Evolutionary conservation across 2,113 vertebrate genomes (phyloP), one percentile per base, ranked within the genome.

Genomic region (Dryoscopus gambensis): DNA sequence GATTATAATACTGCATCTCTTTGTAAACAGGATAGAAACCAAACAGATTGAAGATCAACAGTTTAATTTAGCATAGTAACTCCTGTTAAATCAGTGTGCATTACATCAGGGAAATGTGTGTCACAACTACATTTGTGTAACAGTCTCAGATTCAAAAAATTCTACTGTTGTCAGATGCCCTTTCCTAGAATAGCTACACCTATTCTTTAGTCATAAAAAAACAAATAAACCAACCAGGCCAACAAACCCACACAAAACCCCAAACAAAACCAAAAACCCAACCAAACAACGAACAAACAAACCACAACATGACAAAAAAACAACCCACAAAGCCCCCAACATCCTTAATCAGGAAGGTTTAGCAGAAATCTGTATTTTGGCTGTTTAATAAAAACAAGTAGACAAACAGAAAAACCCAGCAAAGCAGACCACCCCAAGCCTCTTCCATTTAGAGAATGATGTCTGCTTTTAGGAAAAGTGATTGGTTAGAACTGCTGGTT

Each of bases 261-360:
- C 27, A 18, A 40, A 42, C 5, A 42, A 55, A 70, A 11, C 10
- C 22, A 60, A 60, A 57, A 44, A 6, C 15, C 11, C 33, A 78
- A 46, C 3, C 17, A 68, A 76, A 31, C 3, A 44, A 37, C 47
- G 53, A 71, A 39, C 13, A 27, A 42, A 57, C 31, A 46, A 13
- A 3, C 6, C 8, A 4, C 47, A 19, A 7, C 49, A 17, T 7
- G 33, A 25, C 5, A 50, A 59, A 63, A n/a, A n/a, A n/a, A n/a
- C n/a, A n/a, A n/a, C n/a, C 22, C 5, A 27, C 21, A 44, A 35
- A 2, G 0, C 3, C 6, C 5, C 5, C 2, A 0, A 15, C 20
- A 28, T 40, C 15, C n/a, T 73, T 63, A 57, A 30, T 53, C 44
- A 65, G 14, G 40, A 40, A 65, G 9, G 10, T 60, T 89, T 74